Conservation (phyloP, 2,113 vertebrate species). For the Eonycteris spelaea region DNA sequence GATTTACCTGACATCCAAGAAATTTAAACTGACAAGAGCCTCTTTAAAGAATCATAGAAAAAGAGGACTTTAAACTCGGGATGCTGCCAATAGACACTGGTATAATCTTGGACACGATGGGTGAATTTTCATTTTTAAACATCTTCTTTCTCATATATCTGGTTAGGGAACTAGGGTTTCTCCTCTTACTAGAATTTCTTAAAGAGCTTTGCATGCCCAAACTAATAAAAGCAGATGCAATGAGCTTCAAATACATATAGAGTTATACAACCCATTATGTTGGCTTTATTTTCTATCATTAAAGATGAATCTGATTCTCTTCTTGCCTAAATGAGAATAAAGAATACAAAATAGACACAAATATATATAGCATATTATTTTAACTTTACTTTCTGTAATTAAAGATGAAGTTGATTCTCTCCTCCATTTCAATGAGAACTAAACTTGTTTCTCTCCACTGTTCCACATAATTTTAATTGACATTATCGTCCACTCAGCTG, state of each 20-base stretch:
- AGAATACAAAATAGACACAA: neutral
- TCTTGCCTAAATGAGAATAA: neutral
- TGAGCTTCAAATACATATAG: neutral
- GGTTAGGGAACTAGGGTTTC: neutral
- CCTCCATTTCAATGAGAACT: neutral
- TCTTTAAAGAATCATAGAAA: conserved; percentile 34
- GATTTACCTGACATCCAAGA: conserved; percentile 59
- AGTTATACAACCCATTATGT: neutral
- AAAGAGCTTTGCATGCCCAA: neutral
- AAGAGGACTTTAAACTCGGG: conserved; percentile 41
- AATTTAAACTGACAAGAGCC: conserved; percentile 68
- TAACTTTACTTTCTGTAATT: conserved; percentile 5
- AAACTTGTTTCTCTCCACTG: neutral
- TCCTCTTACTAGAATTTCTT: neutral
- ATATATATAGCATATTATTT: neutral
- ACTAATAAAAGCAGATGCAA: neutral
- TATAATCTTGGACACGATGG: neutral
- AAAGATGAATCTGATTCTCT: neutral
- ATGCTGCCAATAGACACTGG: neutral
- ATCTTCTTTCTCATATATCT: neutral
- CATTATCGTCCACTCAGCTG: neutral
- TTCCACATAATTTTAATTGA: neutral
- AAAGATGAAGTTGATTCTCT: neutral
- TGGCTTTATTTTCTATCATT: neutral
- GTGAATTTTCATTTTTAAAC: neutral